phyloP scores from a whole-genome alignment of 2,797 vertebrate genomes.

The Pangasius mekongensis region DNA sequence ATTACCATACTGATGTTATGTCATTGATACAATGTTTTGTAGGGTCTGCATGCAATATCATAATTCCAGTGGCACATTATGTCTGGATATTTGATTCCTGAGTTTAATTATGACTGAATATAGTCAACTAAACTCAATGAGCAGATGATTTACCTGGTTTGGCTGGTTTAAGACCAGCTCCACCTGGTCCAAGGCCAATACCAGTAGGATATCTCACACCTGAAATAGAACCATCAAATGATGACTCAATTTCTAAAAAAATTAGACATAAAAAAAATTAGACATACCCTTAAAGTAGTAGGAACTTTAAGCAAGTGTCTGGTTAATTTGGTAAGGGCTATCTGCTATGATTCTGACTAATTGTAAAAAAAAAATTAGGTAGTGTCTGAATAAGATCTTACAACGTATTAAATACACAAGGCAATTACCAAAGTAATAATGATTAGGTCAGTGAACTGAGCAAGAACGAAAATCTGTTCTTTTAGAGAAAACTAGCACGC shows the following conservation, averaged over 20 bases:
- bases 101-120: not conserved
- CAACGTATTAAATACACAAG: not conserved
- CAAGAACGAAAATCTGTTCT: not conserved
- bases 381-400: not conserved
- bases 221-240: slow-evolving; percentile 38
- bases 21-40: not conserved
- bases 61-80: not conserved
- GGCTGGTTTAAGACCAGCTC: slow-evolving; percentile 70
- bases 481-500: slow-evolving; percentile 50
- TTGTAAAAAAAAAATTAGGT: not conserved
- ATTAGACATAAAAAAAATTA: not conserved
- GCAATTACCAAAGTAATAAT: not conserved
- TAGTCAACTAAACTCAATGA: not conserved
- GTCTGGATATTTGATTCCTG: not conserved
- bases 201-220: slow-evolving; percentile 63
- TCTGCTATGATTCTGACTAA: not conserved
- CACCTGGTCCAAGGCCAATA: slow-evolving; percentile 60
- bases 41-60: not conserved
- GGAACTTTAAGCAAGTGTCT: not conserved
- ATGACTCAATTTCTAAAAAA: not conserved
- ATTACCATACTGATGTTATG: not conserved
- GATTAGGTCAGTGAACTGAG: not conserved
- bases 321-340: not conserved
- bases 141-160: slow-evolving; percentile 70
- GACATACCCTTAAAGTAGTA: not conserved